Evolutionary conservation across 2,888 invertebrate genomes (phyloP).

Genomic region (Drosophila monieri): DNA sequence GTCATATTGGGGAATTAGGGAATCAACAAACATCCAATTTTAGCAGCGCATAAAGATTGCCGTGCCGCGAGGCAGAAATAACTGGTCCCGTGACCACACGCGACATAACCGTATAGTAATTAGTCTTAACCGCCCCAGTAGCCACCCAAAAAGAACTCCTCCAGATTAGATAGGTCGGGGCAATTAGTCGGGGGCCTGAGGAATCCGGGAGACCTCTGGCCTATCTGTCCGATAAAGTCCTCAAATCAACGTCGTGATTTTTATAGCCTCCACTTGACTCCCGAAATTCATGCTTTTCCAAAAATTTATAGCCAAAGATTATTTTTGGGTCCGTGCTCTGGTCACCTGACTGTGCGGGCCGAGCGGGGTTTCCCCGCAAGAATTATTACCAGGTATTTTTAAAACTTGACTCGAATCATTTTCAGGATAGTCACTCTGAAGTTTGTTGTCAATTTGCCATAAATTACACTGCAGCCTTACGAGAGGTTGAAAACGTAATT

Average conservation of each 20-base stretch:
- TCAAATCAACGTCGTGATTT: slow-evolving; percentile 63
- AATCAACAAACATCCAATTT: slow-evolving; percentile 27
- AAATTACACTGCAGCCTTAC: slow-evolving; percentile 21
- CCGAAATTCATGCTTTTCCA: slow-evolving; percentile 9
- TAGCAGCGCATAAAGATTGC: slow-evolving; percentile 22
- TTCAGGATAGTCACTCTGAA: slow-evolving; percentile 31
- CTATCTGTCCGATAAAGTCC: slow-evolving; percentile 36
- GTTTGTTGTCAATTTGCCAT: slow-evolving; percentile 45
- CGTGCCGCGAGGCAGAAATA: slow-evolving; percentile 41
- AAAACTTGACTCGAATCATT: slow-evolving; percentile 2
- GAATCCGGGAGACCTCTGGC: slow-evolving; percentile 20
- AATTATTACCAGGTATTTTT: not conserved
- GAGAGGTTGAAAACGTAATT: not conserved
- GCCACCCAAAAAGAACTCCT: slow-evolving; percentile 35
- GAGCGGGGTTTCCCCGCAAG: slow-evolving; percentile 38
- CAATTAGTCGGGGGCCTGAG: slow-evolving; percentile 19
- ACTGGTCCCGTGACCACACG: slow-evolving; percentile 51
- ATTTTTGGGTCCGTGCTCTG: slow-evolving; percentile 15
- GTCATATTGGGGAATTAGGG: slow-evolving; percentile 10
- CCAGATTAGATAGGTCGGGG: slow-evolving; percentile 36
- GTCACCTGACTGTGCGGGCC: slow-evolving; percentile 61
- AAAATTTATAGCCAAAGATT: slow-evolving; percentile 59
- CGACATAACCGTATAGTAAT: slow-evolving; percentile 26
- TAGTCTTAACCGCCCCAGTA: slow-evolving; percentile 23
- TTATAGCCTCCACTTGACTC: slow-evolving; percentile 61